A percentile compares a stretch with the other conserved stretches of the same genome.
Conservation (phyloP, 2,888 invertebrate genomes). For the Tanypteryx hageni region DNA sequence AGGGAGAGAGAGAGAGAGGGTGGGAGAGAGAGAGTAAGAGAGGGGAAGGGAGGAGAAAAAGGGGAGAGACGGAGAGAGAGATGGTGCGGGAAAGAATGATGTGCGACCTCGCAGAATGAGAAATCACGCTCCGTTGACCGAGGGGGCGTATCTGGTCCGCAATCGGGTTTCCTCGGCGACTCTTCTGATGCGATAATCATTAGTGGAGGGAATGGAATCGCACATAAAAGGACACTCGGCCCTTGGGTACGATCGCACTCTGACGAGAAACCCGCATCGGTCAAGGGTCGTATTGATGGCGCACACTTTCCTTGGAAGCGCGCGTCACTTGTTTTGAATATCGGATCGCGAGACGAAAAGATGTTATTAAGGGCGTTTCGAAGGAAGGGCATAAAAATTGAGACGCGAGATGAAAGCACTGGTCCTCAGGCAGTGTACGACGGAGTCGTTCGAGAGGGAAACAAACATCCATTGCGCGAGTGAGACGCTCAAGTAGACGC, state of each 20-base stretch:
- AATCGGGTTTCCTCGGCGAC: neutral
- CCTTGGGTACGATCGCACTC: neutral
- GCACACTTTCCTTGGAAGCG: slow-evolving; percentile 2
- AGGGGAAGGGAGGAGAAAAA: too few species aligned
- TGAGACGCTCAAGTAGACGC: slow-evolving; percentile 1
- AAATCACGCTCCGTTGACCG: slow-evolving; percentile 51
- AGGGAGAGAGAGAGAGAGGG: too few species aligned
- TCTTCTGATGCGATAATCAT: slow-evolving; percentile 48
- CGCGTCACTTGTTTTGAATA: slow-evolving; percentile 9
- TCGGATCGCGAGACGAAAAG: slow-evolving; percentile 26
- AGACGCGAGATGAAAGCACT: neutral
- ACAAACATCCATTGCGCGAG: neutral
- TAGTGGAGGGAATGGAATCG: slow-evolving; percentile 30
- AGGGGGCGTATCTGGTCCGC: slow-evolving; percentile 14
- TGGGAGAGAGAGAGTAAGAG: neutral
- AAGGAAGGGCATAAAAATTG: neutral
- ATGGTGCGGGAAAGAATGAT: neutral
- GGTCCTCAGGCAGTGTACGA: neutral
- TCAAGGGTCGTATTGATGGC: slow-evolving; percentile 48
- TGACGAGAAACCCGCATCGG: slow-evolving; percentile 14
- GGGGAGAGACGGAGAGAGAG: too few species aligned
- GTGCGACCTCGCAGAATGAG: slow-evolving; percentile 10
- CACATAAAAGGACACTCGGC: slow-evolving; percentile 14
- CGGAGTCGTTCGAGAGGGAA: neutral
- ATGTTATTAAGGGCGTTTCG: neutral